Base-by-base conservation (phyloP, 1,140 invertebrate genomes). In the Latrodectus geometricus region DNA sequence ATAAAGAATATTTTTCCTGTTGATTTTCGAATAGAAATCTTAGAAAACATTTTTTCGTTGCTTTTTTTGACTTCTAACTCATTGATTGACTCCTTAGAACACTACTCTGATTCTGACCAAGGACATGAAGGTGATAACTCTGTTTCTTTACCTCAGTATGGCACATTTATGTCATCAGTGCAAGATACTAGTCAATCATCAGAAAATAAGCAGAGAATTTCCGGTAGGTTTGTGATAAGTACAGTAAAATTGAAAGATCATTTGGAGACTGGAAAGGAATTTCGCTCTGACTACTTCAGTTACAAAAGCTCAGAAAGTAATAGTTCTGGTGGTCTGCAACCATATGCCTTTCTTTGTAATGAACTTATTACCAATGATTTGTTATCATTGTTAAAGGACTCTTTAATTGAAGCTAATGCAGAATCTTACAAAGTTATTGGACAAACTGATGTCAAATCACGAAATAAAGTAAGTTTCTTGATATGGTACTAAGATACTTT, bases 31-130 rank as follows among this genome's bases (percentile, higher is more conserved):
- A 88, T 92, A 5, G 92, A 92, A 88, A 90, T 92, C 14, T 74
- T 92, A 81, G 91, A 92, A 88, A 90, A 92, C 90, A 89, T 92
- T 9, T 92, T 91, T 88, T 90, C 91, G 35, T 84, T 92, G 56
- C 88, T 92, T 48, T 92, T 92, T 90, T 83, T 91, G 9, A 91
- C 89, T 56, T 88, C 90, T 80, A 89, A 90, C 79, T 90, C 91
- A 84, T 87, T 92, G 73, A 88, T 89, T 73, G 89, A 91, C 49
- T 56, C 66, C 9, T 8, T 61, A 0, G 83, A 77, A 49, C 48
- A 72, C 17, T 72, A 8, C 35, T 65, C 56, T 17, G 76, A 79
- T 74, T 79, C 85, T 17, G 85, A 87, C 52, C 52, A 87, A 68
- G 77, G 76, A 9, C 52, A 54, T 23, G 85, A 87, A 68, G 77